A percentile compares a stretch with the other conserved stretches of the same genome.
phyloP scores from a whole-genome alignment of 2,888 invertebrate species.

The Parnassius orleans region DNA sequence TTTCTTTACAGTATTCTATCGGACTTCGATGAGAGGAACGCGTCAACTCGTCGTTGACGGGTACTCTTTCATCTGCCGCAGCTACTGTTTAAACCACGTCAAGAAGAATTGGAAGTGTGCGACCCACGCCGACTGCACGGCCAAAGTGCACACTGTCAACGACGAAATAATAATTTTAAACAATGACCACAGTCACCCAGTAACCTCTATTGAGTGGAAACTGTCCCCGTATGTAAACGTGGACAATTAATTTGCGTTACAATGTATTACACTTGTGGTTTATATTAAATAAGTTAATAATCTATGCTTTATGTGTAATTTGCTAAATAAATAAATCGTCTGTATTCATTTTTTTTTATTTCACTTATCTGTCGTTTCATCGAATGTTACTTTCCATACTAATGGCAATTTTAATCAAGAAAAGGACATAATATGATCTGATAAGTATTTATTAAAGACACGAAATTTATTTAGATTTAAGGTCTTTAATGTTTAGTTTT shows the following conservation, averaged over 20 bases:
- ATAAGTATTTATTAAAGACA: no score
- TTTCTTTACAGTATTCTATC: conserved; percentile 55
- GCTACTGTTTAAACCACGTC: conserved; percentile 52
- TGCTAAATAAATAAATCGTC: not conserved
- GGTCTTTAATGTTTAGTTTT: no score
- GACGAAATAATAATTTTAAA: conserved; percentile 50
- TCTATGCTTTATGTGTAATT: not conserved
- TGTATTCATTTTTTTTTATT: not conserved
- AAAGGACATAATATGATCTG: no score
- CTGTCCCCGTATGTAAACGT: conserved; percentile 27
- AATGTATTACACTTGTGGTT: not conserved
- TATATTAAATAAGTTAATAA: not conserved
- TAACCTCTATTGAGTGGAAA: conserved; percentile 30
- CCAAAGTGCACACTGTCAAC: conserved; percentile 57
- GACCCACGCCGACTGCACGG: conserved; percentile 54
- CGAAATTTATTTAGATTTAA: no score
- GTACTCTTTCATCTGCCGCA: conserved; percentile 58
- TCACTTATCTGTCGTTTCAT: not conserved
- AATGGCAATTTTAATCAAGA: no score
- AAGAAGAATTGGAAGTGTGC: conserved; percentile 66
- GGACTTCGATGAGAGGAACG: conserved; percentile 54
- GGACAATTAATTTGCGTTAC: conserved; percentile 16
- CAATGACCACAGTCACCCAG: conserved; percentile 53
- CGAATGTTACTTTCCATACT: no score
- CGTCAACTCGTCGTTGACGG: conserved; percentile 57